Evolutionary conservation across 2,888 invertebrate species (phyloP).

Genomic region (Caenorhabditis sulstoni): DNA sequence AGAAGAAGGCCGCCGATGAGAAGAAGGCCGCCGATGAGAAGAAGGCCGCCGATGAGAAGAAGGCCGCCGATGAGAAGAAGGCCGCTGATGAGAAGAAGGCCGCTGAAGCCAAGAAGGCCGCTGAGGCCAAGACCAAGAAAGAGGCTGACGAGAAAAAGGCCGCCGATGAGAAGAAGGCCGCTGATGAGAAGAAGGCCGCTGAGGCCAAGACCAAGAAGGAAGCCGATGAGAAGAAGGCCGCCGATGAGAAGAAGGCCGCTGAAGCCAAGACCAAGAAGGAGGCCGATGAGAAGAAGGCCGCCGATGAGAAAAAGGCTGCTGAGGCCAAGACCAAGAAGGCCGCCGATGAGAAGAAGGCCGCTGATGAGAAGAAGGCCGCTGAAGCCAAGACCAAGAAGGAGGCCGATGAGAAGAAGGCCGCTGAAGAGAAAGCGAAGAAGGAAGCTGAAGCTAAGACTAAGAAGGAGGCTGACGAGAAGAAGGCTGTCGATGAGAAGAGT

Average conservation of each 20-base stretch:
- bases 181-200: slow-evolving; percentile 4
- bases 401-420: slow-evolving; percentile 22
- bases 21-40: slow-evolving; percentile 16
- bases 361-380: slow-evolving; percentile 29
- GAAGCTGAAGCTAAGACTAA: slow-evolving; percentile 36
- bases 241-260: slow-evolving; percentile 29
- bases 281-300: slow-evolving; percentile 23
- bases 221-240: slow-evolving; percentile 32
- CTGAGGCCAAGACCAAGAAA: slow-evolving; percentile 42
- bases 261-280: slow-evolving; percentile 26
- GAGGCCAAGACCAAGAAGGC: slow-evolving; percentile 39
- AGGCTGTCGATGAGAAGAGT: slow-evolving; percentile 31
- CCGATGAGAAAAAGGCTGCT: slow-evolving; percentile 21
- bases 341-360: slow-evolving; percentile 21
- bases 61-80: slow-evolving; percentile 19
- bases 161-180: slow-evolving; percentile 36
- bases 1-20: slow-evolving; percentile 19
- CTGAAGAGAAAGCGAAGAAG: slow-evolving; percentile 6
- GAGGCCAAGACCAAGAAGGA: slow-evolving; percentile 28
- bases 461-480: slow-evolving; percentile 45
- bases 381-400: slow-evolving; percentile 49
- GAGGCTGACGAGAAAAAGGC: slow-evolving; percentile 49
- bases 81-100: slow-evolving; percentile 50
- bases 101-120: slow-evolving; percentile 28
- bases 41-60: slow-evolving; percentile 17